phyloP scores from a whole-genome alignment of 92 coral and sea anemone species.

The Montipora capitata region DNA sequence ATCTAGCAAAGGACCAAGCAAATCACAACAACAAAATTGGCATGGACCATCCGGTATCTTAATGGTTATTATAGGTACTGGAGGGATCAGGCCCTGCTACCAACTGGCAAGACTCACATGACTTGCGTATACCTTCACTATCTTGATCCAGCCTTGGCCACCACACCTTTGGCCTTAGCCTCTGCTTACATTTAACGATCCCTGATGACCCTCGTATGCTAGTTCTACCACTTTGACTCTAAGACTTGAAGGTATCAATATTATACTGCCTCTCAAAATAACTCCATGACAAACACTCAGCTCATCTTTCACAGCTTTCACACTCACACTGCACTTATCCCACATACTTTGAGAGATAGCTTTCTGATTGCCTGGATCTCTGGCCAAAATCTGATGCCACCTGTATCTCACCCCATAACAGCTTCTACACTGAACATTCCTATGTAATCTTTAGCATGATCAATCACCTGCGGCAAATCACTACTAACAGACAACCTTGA shows the following conservation, averaged over 20 bases:
- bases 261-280: too few species aligned
- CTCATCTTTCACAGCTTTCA: too few species aligned
- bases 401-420: background rate
- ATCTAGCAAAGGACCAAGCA: background rate
- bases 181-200: background rate
- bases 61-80: background rate
- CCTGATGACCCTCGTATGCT: background rate
- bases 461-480: background rate
- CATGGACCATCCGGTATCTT: background rate
- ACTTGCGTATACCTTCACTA: background rate
- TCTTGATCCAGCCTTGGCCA: background rate
- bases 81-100: background rate
- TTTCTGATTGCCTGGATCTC: too few species aligned
- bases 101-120: background rate
- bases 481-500: constrained; percentile 4
- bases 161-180: background rate
- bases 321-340: too few species aligned
- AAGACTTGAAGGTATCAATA: too few species aligned
- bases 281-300: too few species aligned
- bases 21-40: background rate
- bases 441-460: too few species aligned
- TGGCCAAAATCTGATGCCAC: too few species aligned
- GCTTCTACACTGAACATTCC: background rate
- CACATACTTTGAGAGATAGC: too few species aligned
- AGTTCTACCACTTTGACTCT: background rate